Evolutionary conservation across 2,797 vertebrate species (phyloP).

Genomic region (Nannoperca australis): DNA sequence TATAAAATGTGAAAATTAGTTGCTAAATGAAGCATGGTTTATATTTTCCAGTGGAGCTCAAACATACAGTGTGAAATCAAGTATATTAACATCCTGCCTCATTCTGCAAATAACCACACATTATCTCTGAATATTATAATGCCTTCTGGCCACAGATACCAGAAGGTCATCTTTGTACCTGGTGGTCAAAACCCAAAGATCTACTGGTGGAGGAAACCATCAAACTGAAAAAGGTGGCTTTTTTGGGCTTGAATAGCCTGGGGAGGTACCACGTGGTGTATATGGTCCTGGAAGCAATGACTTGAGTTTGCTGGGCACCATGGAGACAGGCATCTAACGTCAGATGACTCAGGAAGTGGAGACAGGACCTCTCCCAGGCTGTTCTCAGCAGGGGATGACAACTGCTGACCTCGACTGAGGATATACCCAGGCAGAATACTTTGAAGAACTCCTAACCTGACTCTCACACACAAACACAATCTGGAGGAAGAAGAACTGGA

Average conservation of each 20-base stretch:
- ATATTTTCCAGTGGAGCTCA: constrained; percentile 5
- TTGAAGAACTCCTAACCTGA: constrained; percentile 20
- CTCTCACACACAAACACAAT: constrained; percentile 1
- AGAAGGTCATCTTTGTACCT: not conserved
- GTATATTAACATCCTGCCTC: not conserved
- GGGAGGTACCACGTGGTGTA: not conserved
- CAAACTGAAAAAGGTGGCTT: not conserved
- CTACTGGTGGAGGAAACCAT: constrained; percentile 8
- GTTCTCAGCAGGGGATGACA: constrained; percentile 31
- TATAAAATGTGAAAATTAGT: constrained; percentile 11
- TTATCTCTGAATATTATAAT: not conserved
- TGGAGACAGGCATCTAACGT: constrained; percentile 15
- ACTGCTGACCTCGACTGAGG: constrained; percentile 34
- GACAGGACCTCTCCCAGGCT: not conserved
- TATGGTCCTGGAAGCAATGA: constrained; percentile 7
- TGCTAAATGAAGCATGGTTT: constrained; percentile 21
- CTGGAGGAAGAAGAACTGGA: constrained; percentile 6
- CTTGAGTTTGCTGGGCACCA: constrained; percentile 13
- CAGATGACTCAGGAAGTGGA: constrained; percentile 30
- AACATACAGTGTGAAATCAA: constrained; percentile 7
- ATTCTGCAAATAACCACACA: not conserved
- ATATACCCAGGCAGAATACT: constrained; percentile 12
- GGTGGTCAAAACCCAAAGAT: constrained; percentile 3
- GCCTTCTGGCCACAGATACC: not conserved
- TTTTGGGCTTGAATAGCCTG: not conserved